These are phyloP conservation scores for Anastrepha obliqua DNA, from an alignment of 1,140 invertebrate genomes.

Conservation along the genomic window DNA sequence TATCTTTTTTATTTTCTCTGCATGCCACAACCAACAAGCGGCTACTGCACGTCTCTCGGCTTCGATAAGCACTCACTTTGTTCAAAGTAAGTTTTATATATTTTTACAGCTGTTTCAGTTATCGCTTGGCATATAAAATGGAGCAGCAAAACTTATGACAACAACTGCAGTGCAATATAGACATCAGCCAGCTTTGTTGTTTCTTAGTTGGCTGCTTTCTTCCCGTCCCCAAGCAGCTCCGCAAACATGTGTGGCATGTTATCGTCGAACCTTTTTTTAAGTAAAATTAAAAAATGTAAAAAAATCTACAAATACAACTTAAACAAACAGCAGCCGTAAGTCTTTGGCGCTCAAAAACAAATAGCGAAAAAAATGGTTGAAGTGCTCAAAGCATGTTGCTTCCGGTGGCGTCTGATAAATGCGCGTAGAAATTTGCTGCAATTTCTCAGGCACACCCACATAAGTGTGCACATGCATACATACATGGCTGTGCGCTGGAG, in stretches of 20 bases:
- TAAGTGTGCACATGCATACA: not conserved
- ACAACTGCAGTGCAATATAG: not conserved
- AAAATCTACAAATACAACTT: not conserved
- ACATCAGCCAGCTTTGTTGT: not conserved
- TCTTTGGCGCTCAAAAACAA: not conserved
- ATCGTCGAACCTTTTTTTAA: conserved; percentile 29
- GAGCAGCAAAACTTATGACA: conserved; percentile 14
- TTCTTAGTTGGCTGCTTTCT: not conserved
- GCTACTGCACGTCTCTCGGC: not conserved
- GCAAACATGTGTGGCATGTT: conserved; percentile 34
- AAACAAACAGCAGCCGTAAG: not conserved
- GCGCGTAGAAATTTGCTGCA: conserved; percentile 30
- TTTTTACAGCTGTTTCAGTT: conserved; percentile 47
- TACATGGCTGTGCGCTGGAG: not conserved
- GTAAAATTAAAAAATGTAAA: not conserved
- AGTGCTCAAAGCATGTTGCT: not conserved
- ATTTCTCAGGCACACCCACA: conserved; percentile 33
- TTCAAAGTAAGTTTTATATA: conserved; percentile 6
- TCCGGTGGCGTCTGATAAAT: conserved; percentile 44
- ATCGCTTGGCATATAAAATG: conserved; percentile 6
- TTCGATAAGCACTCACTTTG: not conserved
- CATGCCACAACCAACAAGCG: not conserved
- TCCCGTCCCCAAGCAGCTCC: not conserved
- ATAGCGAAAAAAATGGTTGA: not conserved
- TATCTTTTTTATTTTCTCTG: not conserved